Percentiles rank a stretch among this genome's conserved stretches.
These are phyloP conservation scores for Nemapogon koenigi DNA, from an alignment of 2,888 invertebrate genomes.

Conservation along the genomic window DNA sequence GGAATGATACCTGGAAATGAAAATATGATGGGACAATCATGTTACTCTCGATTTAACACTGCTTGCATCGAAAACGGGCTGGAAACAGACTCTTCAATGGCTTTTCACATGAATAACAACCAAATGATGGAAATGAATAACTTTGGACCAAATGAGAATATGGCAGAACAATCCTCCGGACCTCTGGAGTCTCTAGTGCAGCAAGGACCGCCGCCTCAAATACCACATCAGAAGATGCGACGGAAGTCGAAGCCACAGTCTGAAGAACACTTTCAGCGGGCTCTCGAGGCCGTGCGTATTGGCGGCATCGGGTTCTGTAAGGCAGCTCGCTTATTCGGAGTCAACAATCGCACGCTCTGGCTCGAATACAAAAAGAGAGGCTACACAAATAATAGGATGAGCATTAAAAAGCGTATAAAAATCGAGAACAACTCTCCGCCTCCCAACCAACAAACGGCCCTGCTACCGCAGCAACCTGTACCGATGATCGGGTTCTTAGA, in stretches of 20 bases:
- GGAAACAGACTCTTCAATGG: too few species aligned
- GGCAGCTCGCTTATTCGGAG: conserved; percentile 83
- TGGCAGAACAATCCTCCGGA: too few species aligned
- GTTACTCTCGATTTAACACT: too few species aligned
- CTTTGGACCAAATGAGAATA: too few species aligned
- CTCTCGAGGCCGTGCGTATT: conserved; percentile 81
- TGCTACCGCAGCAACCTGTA: conserved; percentile 70
- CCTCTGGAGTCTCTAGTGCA: too few species aligned
- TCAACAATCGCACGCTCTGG: conserved; percentile 86
- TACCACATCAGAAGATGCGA: conserved; percentile 74
- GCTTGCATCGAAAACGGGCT: too few species aligned
- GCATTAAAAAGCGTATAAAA: conserved; percentile 78
- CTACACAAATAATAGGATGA: conserved; percentile 80
- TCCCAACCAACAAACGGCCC: conserved; percentile 55
- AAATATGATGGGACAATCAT: too few species aligned
- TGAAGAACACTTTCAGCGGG: conserved; percentile 82
- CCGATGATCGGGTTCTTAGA: conserved; percentile 75
- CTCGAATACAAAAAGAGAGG: conserved; percentile 85
- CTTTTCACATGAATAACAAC: too few species aligned
- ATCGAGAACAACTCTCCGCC: conserved; percentile 71
- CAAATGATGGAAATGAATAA: too few species aligned
- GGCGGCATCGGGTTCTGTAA: conserved; percentile 88
- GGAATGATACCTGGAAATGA: too few species aligned
- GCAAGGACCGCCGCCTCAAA: too few species aligned
- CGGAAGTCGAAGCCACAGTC: conserved; percentile 81